These are phyloP conservation scores for Otus scops DNA, from an alignment of 2,797 vertebrate species.

Conservation along the genomic window DNA sequence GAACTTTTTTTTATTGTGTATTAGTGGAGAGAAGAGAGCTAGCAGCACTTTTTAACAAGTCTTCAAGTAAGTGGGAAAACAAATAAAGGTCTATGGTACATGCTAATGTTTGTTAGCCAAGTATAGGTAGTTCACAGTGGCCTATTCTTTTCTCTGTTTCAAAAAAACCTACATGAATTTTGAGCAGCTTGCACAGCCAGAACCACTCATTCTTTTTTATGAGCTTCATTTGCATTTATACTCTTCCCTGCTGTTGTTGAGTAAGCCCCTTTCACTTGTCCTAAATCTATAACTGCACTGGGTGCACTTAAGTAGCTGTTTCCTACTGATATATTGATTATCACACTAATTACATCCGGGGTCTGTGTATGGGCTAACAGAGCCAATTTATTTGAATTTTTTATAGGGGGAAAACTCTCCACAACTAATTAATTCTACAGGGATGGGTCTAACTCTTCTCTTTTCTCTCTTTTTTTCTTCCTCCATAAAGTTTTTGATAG, in stretches of 20 bases:
- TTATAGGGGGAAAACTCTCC: constrained; percentile 70
- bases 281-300: constrained; percentile 71
- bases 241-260: constrained; percentile 69
- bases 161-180: constrained; percentile 34
- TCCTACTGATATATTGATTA: constrained; percentile 86
- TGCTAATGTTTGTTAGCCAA: background rate
- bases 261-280: constrained; percentile 71
- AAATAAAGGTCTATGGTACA: background rate
- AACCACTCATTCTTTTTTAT: constrained; percentile 68
- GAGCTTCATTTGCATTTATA: constrained; percentile 73
- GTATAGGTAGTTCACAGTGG: background rate
- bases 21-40: background rate
- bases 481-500: background rate
- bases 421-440: constrained; percentile 81
- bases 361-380: constrained; percentile 50
- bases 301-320: constrained; percentile 68
- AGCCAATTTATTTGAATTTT: constrained; percentile 57
- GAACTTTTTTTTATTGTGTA: constrained; percentile 27
- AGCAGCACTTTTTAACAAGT: background rate
- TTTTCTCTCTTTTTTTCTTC: background rate
- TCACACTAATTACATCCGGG: constrained; percentile 82
- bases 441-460: constrained; percentile 5
- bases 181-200: constrained; percentile 60
- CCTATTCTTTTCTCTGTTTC: background rate
- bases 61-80: constrained; percentile 1